A percentile compares a stretch with the other conserved stretches of the same genome.
Conservation (phyloP, 1,140 invertebrate genomes). For the Orchesella cincta region DNA sequence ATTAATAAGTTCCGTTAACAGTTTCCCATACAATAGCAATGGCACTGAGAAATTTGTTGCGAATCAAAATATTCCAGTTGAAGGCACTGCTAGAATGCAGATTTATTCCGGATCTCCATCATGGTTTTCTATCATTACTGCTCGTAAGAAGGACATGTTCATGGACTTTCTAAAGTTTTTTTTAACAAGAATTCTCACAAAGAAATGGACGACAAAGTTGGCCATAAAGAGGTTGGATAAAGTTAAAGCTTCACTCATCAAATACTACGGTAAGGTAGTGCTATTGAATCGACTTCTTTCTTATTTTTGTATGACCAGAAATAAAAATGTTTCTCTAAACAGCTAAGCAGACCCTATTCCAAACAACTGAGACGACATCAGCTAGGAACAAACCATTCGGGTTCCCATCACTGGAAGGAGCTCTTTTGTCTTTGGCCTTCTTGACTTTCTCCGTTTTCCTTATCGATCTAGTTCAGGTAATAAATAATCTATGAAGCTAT, state of each 20-base stretch:
- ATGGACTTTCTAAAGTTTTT: too few species aligned
- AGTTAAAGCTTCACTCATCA: not conserved
- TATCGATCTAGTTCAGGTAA: slow-evolving; percentile 75
- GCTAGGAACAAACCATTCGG: slow-evolving; percentile 58
- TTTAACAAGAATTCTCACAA: too few species aligned
- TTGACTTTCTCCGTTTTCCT: slow-evolving; percentile 80
- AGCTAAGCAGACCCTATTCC: not conserved
- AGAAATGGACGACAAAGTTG: too few species aligned
- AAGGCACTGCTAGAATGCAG: too few species aligned
- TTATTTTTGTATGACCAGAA: not conserved
- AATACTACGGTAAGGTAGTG: slow-evolving; percentile 13
- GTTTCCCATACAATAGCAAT: too few species aligned
- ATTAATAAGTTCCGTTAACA: too few species aligned
- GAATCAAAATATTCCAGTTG: too few species aligned
- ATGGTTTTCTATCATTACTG: too few species aligned
- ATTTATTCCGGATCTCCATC: too few species aligned
- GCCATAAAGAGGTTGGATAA: not conserved
- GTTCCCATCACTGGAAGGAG: slow-evolving; percentile 76
- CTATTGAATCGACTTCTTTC: not conserved
- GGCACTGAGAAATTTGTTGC: too few species aligned
- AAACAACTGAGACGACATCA: not conserved
- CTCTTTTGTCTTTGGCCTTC: slow-evolving; percentile 77
- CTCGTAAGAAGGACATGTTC: too few species aligned
- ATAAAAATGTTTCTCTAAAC: not conserved
- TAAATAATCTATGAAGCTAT: not conserved